phyloP scores from a whole-genome alignment of 1,140 invertebrate species.

The Drosophila rhopaloa region DNA sequence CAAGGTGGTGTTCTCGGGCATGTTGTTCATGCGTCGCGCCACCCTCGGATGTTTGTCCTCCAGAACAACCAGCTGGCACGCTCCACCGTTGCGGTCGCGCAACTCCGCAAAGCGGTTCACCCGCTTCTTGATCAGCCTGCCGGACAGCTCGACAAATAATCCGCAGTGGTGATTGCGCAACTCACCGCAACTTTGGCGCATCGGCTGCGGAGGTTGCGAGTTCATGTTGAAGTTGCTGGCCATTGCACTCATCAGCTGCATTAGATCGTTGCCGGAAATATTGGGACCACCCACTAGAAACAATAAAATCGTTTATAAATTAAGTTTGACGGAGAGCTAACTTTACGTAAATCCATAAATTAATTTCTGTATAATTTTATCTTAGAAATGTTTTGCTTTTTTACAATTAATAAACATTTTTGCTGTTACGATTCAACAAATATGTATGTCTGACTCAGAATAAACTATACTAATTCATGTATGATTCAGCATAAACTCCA shows the following conservation, averaged over 20 bases:
- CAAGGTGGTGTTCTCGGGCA: conserved; percentile 84
- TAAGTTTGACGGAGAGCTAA: no score
- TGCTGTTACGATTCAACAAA: no score
- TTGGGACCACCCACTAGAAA: conserved; percentile 65
- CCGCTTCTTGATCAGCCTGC: conserved; percentile 82
- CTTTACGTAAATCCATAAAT: no score
- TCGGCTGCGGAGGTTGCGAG: conserved; percentile 74
- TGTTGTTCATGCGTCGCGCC: conserved; percentile 82
- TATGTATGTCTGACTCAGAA: no score
- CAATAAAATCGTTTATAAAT: not conserved
- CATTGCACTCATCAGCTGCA: conserved; percentile 80
- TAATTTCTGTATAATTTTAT: no score
- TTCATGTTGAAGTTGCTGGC: conserved; percentile 83
- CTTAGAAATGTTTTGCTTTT: no score
- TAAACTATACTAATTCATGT: no score
- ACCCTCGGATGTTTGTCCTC: conserved; percentile 84
- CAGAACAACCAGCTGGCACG: conserved; percentile 84
- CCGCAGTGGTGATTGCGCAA: conserved; percentile 79
- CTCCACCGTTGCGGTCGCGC: conserved; percentile 80
- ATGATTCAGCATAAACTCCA: no score
- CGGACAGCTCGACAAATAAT: conserved; percentile 81
- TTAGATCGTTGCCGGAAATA: conserved; percentile 73
- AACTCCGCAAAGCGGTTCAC: conserved; percentile 84
- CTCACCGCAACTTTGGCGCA: conserved; percentile 83
- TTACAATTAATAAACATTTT: no score